Evolutionary conservation across 2,797 vertebrate genomes (phyloP).

Genomic region (Thamnophis elegans): DNA sequence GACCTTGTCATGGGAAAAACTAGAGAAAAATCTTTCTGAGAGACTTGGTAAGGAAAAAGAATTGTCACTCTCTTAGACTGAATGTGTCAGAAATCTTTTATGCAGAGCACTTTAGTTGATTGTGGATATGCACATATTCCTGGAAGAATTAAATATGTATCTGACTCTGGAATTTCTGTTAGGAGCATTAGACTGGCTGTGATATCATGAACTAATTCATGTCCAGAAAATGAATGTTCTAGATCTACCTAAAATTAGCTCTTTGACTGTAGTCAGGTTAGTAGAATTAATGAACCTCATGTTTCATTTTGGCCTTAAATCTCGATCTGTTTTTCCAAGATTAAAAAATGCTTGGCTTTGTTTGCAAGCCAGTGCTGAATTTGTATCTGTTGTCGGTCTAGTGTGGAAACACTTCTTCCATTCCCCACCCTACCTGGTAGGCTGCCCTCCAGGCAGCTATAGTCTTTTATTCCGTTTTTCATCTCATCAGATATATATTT

Average conservation of each 20-base stretch:
- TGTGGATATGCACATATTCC: neutral
- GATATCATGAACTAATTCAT: neutral
- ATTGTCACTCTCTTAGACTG: neutral
- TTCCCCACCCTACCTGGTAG: too few species aligned
- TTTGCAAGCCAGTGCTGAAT: neutral
- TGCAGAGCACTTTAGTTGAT: neutral
- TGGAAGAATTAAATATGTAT: neutral
- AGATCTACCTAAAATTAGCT: neutral
- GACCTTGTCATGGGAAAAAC: slow-evolving; percentile 90
- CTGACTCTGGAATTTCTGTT: neutral
- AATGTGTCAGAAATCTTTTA: neutral
- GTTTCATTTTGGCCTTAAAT: neutral
- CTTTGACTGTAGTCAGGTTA: neutral
- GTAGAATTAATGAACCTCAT: neutral
- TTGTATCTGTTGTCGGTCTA: neutral
- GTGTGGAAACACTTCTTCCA: neutral
- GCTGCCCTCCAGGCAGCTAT: neutral
- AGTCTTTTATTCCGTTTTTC: neutral
- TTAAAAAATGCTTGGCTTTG: neutral
- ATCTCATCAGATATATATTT: neutral
- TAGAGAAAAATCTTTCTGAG: slow-evolving; percentile 95
- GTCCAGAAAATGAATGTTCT: neutral
- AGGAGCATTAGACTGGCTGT: neutral
- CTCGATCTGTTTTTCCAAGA: neutral
- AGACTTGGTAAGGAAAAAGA: slow-evolving; percentile 82